Evolutionary conservation across 2,888 invertebrate species (phyloP).

Genomic region (Margaritifera margaritifera): DNA sequence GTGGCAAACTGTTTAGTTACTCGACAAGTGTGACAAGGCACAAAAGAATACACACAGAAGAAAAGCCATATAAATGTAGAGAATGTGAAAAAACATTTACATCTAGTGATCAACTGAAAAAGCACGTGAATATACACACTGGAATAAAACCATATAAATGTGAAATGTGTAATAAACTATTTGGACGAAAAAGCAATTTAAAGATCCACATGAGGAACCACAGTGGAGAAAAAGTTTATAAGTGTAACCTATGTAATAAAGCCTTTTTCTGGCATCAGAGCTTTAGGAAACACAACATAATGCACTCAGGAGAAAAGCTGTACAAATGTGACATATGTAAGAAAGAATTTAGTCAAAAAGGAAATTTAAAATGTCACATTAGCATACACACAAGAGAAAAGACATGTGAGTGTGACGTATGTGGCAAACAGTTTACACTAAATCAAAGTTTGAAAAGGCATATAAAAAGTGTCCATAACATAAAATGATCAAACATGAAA

Average conservation of each 20-base stretch:
- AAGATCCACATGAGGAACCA: slow-evolving; percentile 25
- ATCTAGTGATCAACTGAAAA: too few species aligned
- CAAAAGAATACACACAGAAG: too few species aligned
- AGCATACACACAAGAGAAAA: slow-evolving; percentile 8
- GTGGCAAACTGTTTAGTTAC: too few species aligned
- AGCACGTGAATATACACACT: too few species aligned
- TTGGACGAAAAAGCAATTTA: slow-evolving; percentile 7
- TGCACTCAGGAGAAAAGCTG: slow-evolving; percentile 2
- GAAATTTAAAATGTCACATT: slow-evolving; percentile 15
- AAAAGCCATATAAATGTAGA: too few species aligned
- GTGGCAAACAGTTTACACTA: slow-evolving; percentile 12
- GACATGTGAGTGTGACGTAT: slow-evolving; percentile 6
- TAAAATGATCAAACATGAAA: too few species aligned
- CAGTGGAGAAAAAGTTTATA: slow-evolving; percentile 19
- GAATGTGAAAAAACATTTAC: too few species aligned
- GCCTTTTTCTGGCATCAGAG: slow-evolving; percentile 5
- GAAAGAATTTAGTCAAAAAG: slow-evolving; percentile 6
- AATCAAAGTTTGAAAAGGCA: slow-evolving; percentile 16
- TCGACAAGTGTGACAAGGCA: too few species aligned
- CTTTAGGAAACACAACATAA: neutral
- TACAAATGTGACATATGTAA: slow-evolving; percentile 1
- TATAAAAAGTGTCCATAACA: too few species aligned
- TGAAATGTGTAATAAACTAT: slow-evolving; percentile 3
- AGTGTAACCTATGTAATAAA: slow-evolving; percentile 19
- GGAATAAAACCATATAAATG: neutral